Base-by-base conservation (phyloP, 2,797 vertebrate genomes). In the Peromyscus eremicus region DNA sequence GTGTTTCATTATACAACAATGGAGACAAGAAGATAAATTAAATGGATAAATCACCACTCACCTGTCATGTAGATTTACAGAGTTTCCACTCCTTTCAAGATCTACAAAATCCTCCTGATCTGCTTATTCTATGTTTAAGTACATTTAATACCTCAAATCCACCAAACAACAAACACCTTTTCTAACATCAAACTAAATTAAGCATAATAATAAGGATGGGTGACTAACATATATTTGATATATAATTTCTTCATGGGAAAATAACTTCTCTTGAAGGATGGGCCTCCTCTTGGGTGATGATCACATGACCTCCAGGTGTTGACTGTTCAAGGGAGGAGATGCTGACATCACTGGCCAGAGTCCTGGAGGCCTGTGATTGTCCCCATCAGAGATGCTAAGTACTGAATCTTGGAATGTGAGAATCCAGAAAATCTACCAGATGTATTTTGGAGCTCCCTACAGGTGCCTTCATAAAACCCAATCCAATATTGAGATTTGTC, bases 311-410 rank as follows among this genome's bases (percentile, higher is more conserved):
- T 32, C 11, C 2, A 46, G 55, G 34, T 73, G 37, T 21, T 40
- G n/a, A 19, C 6, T 34, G 3, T 52, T 71, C 34, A 43, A n/a
- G 5, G 32, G 3, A 37, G n/a, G 70, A 76, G n/a, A 40, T 0
- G 9, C 3, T 32, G 60, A 0, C 0, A 0, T 6, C 1, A 6
- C 23, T 14, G 7, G n/a, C 5, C 43, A 55, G 29, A 19, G 27
- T 2, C 21, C n/a, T 9, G 16, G 43, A 34, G 64, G 25, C 2
- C 0, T 25, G 2, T 19, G 4, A 0, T n/a, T 49, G 6, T 7
- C 12, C 29, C 4, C 6, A 1, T 17, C 1, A 17, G 0, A 7
- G 17, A 60, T 29, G 79, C 37, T 52, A 25, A 34, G 4, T 23
- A 1, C 81, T 55, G 34, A 23, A 6, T 23, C 71, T 60, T 64